Conservation (phyloP, 23 tunicate genomes). For the Botrylloides violaceus region DNA sequence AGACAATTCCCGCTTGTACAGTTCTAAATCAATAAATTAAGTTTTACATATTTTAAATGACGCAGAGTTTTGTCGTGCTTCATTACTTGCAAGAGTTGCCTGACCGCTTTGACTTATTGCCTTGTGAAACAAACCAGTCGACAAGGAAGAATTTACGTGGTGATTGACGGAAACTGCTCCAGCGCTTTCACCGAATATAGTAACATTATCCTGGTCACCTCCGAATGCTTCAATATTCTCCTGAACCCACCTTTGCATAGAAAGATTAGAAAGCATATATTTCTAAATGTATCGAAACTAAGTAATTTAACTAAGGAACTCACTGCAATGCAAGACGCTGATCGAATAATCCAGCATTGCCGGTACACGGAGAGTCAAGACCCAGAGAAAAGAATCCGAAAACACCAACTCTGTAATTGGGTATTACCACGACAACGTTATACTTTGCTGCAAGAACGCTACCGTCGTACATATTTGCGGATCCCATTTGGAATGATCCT, state of each 20-base stretch:
- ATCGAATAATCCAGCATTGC: slow-evolving; percentile 25
- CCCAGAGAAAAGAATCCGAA: slow-evolving; percentile 28
- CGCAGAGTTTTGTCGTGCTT: not conserved
- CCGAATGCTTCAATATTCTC: slow-evolving; percentile 37
- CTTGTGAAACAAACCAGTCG: slow-evolving; percentile 35
- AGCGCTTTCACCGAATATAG: slow-evolving; percentile 51
- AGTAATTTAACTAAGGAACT: not conserved
- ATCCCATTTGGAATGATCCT: slow-evolving; percentile 27
- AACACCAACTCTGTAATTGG: slow-evolving; percentile 27
- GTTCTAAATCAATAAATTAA: not conserved
- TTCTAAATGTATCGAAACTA: not conserved
- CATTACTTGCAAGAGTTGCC: slow-evolving; percentile 1
- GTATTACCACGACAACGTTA: slow-evolving; percentile 25
- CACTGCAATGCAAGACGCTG: slow-evolving; percentile 12
- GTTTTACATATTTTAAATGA: no score
- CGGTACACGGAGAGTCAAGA: slow-evolving; percentile 1
- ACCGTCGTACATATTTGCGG: slow-evolving; percentile 13
- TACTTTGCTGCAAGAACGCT: slow-evolving; percentile 15
- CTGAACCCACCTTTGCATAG: slow-evolving; percentile 33
- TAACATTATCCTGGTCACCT: slow-evolving; percentile 37
- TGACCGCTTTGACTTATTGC: slow-evolving; percentile 39
- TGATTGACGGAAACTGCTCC: slow-evolving; percentile 40
- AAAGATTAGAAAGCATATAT: no score
- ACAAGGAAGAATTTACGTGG: slow-evolving; percentile 40
- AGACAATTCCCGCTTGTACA: not conserved